phyloP scores from a whole-genome alignment of 2,113 vertebrate genomes.

The Rhegmatorhina hoffmannsi region DNA sequence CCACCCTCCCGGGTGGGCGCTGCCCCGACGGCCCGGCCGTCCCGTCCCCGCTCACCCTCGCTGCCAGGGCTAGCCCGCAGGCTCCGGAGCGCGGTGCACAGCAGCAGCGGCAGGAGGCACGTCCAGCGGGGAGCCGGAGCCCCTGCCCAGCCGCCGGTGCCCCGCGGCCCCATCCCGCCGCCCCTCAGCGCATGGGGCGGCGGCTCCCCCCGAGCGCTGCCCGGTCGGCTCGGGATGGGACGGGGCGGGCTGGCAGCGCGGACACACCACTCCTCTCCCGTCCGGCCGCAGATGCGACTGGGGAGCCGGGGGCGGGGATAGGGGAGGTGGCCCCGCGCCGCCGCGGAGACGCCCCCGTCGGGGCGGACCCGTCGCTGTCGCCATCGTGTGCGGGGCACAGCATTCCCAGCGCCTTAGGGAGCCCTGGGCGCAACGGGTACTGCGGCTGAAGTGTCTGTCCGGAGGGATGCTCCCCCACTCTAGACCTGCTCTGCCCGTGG shows the following conservation, averaged over 20 bases:
- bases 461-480: fast-evolving
- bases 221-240: neutral
- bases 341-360: slow-evolving; percentile 39
- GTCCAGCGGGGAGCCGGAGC: slow-evolving; percentile 53
- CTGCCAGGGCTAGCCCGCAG: slow-evolving; percentile 72
- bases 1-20: neutral
- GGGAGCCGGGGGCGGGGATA: slow-evolving; percentile 11
- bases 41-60: slow-evolving; percentile 65
- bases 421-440: fast-evolving
- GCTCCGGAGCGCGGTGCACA: slow-evolving; percentile 68
- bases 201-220: neutral
- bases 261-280: neutral
- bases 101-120: slow-evolving; percentile 48
- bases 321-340: slow-evolving; percentile 16
- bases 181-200: neutral
- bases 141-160: neutral
- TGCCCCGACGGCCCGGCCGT: neutral
- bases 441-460: fast-evolving
- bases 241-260: neutral
- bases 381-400: neutral
- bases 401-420: fast-evolving
- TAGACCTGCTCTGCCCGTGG: fast-evolving
- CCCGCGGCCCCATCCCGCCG: neutral
- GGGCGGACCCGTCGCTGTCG: neutral
- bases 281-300: slow-evolving; percentile 29